Conservation (phyloP, 2,113 vertebrate species). For the Pteronura brasiliensis region DNA sequence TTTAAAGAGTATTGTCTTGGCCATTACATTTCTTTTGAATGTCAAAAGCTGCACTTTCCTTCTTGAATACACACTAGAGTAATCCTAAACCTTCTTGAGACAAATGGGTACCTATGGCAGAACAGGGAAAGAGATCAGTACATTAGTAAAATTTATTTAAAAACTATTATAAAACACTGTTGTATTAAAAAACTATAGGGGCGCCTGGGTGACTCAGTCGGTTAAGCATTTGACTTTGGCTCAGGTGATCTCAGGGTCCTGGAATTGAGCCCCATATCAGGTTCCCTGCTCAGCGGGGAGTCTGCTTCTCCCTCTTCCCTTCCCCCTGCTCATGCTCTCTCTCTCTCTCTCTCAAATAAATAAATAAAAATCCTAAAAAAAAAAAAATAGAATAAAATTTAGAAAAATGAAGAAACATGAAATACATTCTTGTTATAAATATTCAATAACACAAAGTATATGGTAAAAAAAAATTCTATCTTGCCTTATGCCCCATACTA, state of each 20-base stretch:
- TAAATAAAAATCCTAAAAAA: neutral
- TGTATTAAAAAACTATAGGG: neutral
- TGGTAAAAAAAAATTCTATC: neutral
- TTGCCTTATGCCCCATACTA: neutral
- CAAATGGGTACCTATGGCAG: neutral
- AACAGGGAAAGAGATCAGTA: neutral
- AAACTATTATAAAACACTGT: neutral
- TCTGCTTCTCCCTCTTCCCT: neutral
- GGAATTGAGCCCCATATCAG: neutral
- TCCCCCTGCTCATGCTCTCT: neutral
- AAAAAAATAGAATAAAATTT: neutral
- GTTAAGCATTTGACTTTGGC: neutral
- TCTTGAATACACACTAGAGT: neutral
- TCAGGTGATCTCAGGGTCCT: neutral
- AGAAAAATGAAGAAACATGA: neutral
- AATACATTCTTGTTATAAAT: neutral
- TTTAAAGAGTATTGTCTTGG: neutral
- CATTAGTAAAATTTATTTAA: neutral
- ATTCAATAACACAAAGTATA: neutral
- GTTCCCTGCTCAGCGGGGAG: neutral
- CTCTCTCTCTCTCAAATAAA: neutral
- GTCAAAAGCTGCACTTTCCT: neutral
- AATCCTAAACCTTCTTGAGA: neutral
- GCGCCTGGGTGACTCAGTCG: neutral
- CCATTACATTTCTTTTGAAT: neutral